Evolutionary conservation across 2,113 vertebrate genomes (phyloP), one percentile per base, ranked within the genome.

Genomic region (Pterocles burchelli): DNA sequence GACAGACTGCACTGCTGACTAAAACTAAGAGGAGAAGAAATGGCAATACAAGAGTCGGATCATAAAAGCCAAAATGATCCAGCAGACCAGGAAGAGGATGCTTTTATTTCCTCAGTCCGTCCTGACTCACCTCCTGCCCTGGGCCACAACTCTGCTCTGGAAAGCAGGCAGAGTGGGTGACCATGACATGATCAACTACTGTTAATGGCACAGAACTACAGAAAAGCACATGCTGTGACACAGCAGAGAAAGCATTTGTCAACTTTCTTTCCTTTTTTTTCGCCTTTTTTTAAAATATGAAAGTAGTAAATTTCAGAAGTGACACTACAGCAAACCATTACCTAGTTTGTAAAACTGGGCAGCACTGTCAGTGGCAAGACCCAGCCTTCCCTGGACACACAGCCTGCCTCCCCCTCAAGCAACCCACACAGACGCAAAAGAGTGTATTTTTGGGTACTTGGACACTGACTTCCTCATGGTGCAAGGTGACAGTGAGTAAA

Each of bases 341-440:
- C 12, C 13, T 67, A 4, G 15, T n/a, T 45, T 80, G 46, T 46
- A 28, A 36, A 71, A 31, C 20, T 12, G 10, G 51, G 11, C 43
- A 75, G 5, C 7, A 4, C 4, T 3, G 10, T 3, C 25, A 36
- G 33, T 1, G 1, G n/a, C 3, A 5, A 78, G 14, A 48, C 11
- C 6, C 34, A 33, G 16, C 12, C 31, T 18, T 38, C 13, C 10
- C 12, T 67, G 1, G 0, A 17, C 66, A 22, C 24, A 8, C 11
- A 22, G 14, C 41, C 68, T 12, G 11, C 26, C n/a, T 62, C 3
- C 7, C 15, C 48, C 55, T 21, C 14, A 12, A 1, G 1, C 31
- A 62, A 57, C 36, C 22, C 73, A 43, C 17, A 7, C 2, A 59
- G 21, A 25, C 24, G 36, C 13, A 66, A 19, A 62, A 20, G 0